Base-by-base conservation (phyloP, 2,888 invertebrate genomes). In the Pollenia griseotomentosa region DNA sequence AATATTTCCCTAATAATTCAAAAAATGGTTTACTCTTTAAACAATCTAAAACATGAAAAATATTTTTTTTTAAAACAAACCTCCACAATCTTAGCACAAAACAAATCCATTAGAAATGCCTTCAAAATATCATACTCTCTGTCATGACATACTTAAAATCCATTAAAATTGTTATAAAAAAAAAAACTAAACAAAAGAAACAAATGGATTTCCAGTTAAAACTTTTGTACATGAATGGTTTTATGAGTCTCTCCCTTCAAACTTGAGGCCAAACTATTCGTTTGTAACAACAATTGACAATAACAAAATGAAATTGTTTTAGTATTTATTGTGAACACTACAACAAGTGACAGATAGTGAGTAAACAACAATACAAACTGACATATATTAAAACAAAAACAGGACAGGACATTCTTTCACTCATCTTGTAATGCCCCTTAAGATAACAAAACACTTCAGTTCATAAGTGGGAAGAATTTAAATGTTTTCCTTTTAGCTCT, bases 141-240 rank as follows among this genome's bases (percentile, higher is more conserved):
- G 73, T 59, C 75, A 83, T 75, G 77, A 53, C 75, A 77, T 73
- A 83, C 71, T 61, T 75, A 86, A 80, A 66, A 77, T 83, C 86
- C 86, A 86, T 86, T 86, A 77, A 80, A 80, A 65, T 80, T 66
- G 71, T 0, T 44, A 51, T 66, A 33, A 63, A 66, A 23, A 46
- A n/a, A 7, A 19, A 42, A 48, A 44, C 16, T 16, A 61, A 66
- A 80, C 63, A 75, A 80, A 65, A 77, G 53, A 68, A 75, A 63
- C 61, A 73, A 86, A 83, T 86, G 83, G 80, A 77, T 77, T 70
- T 75, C 33, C 42, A 59, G 44, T 65, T 65, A 55, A 83, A 83
- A 74, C 12, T 51, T 75, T 70, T 79, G 23, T 70, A 59, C 79
- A 71, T 83, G 48, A 86, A 53, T 75, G 16, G 42, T 83, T 83